phyloP scores from a whole-genome alignment of 2,113 vertebrate genomes.

The Sander vitreus region DNA sequence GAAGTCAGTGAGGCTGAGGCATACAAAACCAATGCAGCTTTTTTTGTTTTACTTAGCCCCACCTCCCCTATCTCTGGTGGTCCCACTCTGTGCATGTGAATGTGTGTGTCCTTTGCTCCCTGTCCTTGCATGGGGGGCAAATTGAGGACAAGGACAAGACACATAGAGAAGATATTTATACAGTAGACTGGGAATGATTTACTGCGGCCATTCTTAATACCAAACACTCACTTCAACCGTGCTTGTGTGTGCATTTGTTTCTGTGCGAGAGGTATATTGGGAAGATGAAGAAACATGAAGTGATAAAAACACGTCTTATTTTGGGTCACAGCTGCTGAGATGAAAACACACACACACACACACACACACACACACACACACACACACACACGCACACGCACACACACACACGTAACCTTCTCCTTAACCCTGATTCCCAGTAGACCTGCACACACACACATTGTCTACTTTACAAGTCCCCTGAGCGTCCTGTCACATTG shows the following conservation, averaged over 20 bases:
- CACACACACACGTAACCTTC: conserved; percentile 36
- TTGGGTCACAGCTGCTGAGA: conserved; percentile 60
- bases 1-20: background rate
- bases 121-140: conserved; percentile 50
- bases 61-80: conserved; percentile 15
- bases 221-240: conserved; percentile 6
- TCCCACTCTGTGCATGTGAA: background rate
- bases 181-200: background rate
- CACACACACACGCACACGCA: conserved; percentile 23
- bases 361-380: conserved; percentile 32
- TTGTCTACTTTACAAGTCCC: conserved; percentile 21
- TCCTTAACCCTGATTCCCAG: conserved; percentile 47
- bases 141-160: conserved; percentile 32
- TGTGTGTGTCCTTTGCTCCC: conserved; percentile 6
- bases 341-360: conserved; percentile 34
- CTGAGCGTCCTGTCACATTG: conserved; percentile 30
- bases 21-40: background rate
- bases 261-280: background rate
- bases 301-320: conserved; percentile 53
- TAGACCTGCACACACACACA: conserved; percentile 18
- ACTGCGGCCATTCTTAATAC: background rate
- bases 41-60: background rate
- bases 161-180: conserved; percentile 15
- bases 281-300: background rate
- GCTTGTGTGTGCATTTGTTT: background rate